Evolutionary conservation across 1,140 invertebrate species (phyloP).

Genomic region (Bombus polaris): DNA sequence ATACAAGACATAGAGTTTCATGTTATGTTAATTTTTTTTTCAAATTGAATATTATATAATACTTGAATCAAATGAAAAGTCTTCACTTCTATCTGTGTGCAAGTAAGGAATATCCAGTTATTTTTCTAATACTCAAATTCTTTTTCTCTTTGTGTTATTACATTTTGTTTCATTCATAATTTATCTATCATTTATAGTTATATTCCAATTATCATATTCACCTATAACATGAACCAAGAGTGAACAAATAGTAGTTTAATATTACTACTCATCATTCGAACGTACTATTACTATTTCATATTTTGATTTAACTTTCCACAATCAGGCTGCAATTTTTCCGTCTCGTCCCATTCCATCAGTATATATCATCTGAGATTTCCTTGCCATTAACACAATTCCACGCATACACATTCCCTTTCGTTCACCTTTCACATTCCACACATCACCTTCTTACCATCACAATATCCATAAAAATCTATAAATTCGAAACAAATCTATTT

Average conservation of each 20-base stretch:
- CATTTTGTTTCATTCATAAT: neutral
- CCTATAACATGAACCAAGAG: no score
- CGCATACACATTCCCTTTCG: neutral
- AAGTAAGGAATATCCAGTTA: neutral
- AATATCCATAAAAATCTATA: neutral
- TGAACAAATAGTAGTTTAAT: no score
- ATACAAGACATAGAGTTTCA: neutral
- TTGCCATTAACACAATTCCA: neutral
- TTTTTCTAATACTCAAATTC: neutral
- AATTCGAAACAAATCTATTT: neutral
- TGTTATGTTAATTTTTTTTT: no score
- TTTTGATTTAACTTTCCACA: neutral
- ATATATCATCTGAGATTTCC: conserved; percentile 1
- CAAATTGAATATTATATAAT: neutral
- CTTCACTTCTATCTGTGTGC: neutral
- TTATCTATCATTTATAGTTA: neutral
- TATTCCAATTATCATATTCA: neutral
- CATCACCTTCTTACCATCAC: neutral
- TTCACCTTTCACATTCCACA: neutral
- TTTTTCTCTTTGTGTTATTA: no score
- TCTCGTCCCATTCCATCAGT: neutral
- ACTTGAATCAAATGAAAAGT: neutral
- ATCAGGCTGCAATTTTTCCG: neutral
- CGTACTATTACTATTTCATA: neutral
- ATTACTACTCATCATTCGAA: neutral